A percentile compares a stretch with the other conserved stretches of the same genome.
Evolutionary conservation across 2,113 vertebrate genomes (phyloP).

Genomic region (Chlamydotis undulata): DNA sequence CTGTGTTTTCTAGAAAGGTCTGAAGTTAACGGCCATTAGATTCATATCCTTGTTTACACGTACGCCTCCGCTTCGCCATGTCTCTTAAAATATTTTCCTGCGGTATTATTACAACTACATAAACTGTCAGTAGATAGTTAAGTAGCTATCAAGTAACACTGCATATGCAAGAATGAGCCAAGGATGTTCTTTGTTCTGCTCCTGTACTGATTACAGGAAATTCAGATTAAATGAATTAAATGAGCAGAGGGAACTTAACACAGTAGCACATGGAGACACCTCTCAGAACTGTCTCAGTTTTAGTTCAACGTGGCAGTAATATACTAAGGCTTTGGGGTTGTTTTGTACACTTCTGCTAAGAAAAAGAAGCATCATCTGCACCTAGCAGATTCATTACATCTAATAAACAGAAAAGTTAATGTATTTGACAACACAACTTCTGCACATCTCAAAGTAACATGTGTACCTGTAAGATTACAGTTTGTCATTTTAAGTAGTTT

Average conservation of each 20-base stretch:
- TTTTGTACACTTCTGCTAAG: background rate
- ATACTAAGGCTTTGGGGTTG: background rate
- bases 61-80: background rate
- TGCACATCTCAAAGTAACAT: background rate
- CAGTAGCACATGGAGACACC: background rate
- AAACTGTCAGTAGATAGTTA: background rate
- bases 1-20: background rate
- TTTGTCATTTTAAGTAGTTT: background rate
- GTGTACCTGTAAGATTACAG: background rate
- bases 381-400: background rate
- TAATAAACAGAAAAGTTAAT: background rate
- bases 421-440: background rate
- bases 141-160: background rate
- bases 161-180: background rate
- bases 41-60: accelerated
- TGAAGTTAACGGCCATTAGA: background rate
- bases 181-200: background rate
- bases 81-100: background rate
- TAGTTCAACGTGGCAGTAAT: background rate
- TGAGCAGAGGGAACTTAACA: background rate
- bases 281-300: background rate
- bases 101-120: accelerated
- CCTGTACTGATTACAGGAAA: background rate
- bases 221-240: background rate
- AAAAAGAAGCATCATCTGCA: background rate